These are phyloP conservation scores for Lynx canadensis DNA, from an alignment of 2,113 vertebrate genomes.

Conservation along the genomic window DNA sequence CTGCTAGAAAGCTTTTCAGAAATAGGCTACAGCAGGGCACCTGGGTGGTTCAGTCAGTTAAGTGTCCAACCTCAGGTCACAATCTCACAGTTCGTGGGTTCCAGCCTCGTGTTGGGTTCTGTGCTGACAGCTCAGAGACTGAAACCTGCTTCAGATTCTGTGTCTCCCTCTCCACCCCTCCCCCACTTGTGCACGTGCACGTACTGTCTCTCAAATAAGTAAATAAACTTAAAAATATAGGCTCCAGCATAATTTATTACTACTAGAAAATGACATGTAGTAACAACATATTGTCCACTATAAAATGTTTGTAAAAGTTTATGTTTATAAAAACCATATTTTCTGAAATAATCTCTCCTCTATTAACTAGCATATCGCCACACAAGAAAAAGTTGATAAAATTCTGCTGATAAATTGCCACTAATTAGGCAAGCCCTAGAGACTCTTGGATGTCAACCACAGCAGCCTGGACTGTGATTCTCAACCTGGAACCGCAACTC, in stretches of 20 bases:
- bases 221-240: too few relatives aligned
- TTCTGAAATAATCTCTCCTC: not conserved
- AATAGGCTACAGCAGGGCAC: not conserved
- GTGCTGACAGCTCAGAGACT: too few relatives aligned
- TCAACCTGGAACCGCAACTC: not conserved
- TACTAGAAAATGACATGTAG: not conserved
- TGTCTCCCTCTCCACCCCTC: too few relatives aligned
- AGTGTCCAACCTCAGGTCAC: too few relatives aligned
- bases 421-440: not conserved
- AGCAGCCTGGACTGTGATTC: rapidly evolving
- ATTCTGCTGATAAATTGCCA: not conserved
- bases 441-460: too few relatives aligned
- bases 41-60: too few relatives aligned
- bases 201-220: too few relatives aligned
- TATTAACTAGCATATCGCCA: not conserved
- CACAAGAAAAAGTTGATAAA: not conserved
- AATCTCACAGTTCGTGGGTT: too few relatives aligned
- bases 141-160: too few relatives aligned
- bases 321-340: not conserved
- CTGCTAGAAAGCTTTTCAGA: not conserved
- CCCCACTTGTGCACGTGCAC: too few relatives aligned
- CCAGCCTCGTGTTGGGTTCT: too few relatives aligned
- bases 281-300: slow-evolving; percentile 6
- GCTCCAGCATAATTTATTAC: not conserved
- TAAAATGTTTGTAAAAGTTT: not conserved